These are phyloP conservation scores for Metallyticus violacea DNA, from an alignment of 2,888 invertebrate species.

Conservation along the genomic window DNA sequence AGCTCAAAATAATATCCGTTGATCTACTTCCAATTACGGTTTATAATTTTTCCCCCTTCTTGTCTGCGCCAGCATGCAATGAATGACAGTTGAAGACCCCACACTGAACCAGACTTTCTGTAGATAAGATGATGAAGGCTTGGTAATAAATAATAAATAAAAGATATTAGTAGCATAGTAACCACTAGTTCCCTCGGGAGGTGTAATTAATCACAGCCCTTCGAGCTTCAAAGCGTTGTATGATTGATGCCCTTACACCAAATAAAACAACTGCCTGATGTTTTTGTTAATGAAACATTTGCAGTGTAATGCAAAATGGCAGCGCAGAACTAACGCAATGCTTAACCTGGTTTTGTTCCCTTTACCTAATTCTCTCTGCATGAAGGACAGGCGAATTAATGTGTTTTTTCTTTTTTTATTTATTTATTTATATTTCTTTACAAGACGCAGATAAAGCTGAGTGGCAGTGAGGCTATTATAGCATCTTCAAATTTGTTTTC, in stretches of 20 bases:
- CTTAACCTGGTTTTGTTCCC: too few relatives aligned
- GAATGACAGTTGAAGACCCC: neutral
- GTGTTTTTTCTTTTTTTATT: too few relatives aligned
- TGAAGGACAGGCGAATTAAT: too few relatives aligned
- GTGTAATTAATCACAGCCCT: neutral
- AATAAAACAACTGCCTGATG: neutral
- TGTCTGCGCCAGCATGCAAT: neutral
- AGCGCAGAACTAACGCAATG: neutral
- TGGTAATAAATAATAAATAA: neutral
- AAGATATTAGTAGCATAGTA: neutral
- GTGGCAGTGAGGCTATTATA: too few relatives aligned
- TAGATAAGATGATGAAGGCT: neutral
- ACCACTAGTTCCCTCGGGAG: neutral
- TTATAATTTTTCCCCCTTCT: too few relatives aligned
- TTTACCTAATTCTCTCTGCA: too few relatives aligned
- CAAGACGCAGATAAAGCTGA: too few relatives aligned
- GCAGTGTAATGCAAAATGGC: neutral
- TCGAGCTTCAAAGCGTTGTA: neutral
- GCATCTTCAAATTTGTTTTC: too few relatives aligned
- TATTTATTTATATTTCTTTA: too few relatives aligned
- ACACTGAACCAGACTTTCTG: neutral
- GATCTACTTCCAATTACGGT: too few relatives aligned
- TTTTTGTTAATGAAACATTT: neutral
- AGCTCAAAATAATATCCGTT: neutral
- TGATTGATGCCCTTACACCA: neutral